A percentile compares a stretch with the other conserved stretches of the same genome.
Evolutionary conservation across 2,113 vertebrate species (phyloP).

Genomic region (Equus quagga): DNA sequence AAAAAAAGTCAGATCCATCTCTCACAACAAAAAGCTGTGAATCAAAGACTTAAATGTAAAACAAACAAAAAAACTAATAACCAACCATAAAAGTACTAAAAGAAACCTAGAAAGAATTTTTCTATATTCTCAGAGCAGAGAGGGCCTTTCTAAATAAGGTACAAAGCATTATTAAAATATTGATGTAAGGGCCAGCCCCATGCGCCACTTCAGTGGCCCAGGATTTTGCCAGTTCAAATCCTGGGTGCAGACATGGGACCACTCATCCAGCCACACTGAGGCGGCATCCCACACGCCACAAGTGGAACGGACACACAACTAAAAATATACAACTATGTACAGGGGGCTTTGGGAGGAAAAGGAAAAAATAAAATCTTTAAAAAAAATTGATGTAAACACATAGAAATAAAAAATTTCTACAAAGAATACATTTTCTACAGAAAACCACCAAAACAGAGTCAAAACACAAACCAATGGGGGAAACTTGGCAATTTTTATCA

Average conservation of each 20-base stretch:
- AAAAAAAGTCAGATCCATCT: neutral
- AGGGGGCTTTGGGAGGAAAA: too few relatives aligned
- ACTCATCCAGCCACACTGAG: too few relatives aligned
- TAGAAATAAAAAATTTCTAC: neutral
- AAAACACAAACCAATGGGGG: neutral
- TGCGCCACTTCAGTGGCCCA: too few relatives aligned
- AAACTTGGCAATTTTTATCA: neutral
- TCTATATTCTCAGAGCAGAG: neutral
- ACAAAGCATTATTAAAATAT: neutral
- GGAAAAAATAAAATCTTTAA: too few relatives aligned
- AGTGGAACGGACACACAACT: too few relatives aligned
- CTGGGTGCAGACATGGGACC: too few relatives aligned
- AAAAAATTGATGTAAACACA: neutral
- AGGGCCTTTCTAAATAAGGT: neutral
- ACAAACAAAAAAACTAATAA: neutral
- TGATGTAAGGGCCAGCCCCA: neutral
- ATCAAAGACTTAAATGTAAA: neutral
- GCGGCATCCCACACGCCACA: too few relatives aligned
- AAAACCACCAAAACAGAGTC: neutral
- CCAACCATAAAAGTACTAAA: neutral
- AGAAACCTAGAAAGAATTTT: neutral
- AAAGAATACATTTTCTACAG: neutral
- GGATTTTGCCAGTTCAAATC: too few relatives aligned
- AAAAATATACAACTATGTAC: too few relatives aligned
- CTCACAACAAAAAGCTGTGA: neutral